A percentile compares a stretch with the other conserved stretches of the same genome.
Conservation (phyloP, 2,797 vertebrate genomes). For the Sebastes vulpes region DNA sequence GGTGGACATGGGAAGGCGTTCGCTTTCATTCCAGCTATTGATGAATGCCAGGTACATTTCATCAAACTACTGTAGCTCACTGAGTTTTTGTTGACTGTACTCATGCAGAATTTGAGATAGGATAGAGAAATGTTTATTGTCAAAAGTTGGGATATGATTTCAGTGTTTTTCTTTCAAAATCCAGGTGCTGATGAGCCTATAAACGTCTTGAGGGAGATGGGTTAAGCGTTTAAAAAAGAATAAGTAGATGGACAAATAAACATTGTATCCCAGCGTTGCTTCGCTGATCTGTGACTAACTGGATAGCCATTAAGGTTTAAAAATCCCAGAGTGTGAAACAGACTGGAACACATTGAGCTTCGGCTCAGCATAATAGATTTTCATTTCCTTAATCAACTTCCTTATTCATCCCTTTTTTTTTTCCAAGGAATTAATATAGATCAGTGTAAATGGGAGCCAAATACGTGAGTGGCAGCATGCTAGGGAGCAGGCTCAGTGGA, state of each 20-base stretch:
- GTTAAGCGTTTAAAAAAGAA: slow-evolving; percentile 65
- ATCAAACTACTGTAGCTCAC: slow-evolving; percentile 67
- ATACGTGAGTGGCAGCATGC: slow-evolving; percentile 80
- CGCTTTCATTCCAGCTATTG: slow-evolving; percentile 78
- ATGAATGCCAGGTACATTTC: slow-evolving; percentile 79
- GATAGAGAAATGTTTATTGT: neutral
- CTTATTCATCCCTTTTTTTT: slow-evolving; percentile 72
- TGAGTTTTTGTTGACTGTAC: slow-evolving; percentile 53
- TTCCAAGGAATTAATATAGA: slow-evolving; percentile 80
- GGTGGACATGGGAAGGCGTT: slow-evolving; percentile 67
- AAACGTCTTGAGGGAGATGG: slow-evolving; percentile 28
- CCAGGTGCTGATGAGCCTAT: slow-evolving; percentile 1
- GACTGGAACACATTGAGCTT: slow-evolving; percentile 81
- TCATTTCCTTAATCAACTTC: slow-evolving; percentile 86
- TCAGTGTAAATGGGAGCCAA: slow-evolving; percentile 80
- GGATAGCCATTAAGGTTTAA: slow-evolving; percentile 83
- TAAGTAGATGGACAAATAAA: slow-evolving; percentile 76
- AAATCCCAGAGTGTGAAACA: slow-evolving; percentile 82
- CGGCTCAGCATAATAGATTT: slow-evolving; percentile 81
- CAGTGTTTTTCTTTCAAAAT: slow-evolving; percentile 13
- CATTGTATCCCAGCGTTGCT: slow-evolving; percentile 71
- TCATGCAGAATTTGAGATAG: slow-evolving; percentile 47
- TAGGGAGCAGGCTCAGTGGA: slow-evolving; percentile 71
- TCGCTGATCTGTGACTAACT: slow-evolving; percentile 83
- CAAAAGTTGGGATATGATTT: neutral